Base-by-base conservation (phyloP, 2,888 invertebrate genomes). In the Hypercompe scribonia region DNA sequence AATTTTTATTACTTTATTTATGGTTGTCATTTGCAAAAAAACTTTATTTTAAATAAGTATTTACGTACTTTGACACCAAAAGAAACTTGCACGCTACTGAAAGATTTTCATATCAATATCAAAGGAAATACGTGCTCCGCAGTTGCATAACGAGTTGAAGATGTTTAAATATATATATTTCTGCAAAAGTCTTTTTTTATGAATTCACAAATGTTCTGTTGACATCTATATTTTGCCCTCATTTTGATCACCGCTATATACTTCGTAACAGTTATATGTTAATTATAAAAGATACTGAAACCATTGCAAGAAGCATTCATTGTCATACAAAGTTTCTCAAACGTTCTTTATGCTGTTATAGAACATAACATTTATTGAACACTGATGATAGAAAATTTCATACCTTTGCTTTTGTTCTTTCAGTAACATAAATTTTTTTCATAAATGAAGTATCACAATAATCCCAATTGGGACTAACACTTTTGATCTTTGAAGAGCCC, bases 401-500 rank as follows among this genome's bases (percentile, higher is more conserved):
- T 24, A 28, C 28, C 54, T 54, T 28, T 11, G 28, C 28, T 54
- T n/a, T 54, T 54, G 4, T 50, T 50, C 2, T 24, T 2, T 50
- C 21, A 50, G 50, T 28, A 18, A 61, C 28, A 61, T 15, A n/a
- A 2, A 73, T 72, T 78, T 74, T 74, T 50, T 61, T 65, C 36
- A 66, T 68, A 70, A 78, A 75, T 70, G 69, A 74, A 75, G 72
- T 46, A 63, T 77, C 65, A 74, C 74, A 79, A 80, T 74, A 82
- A 78, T 64, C n/a, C n/a, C 61, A 34, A 72, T 64, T 72, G 64
- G 65, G 72, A 70, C 69, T 72, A 71, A 75, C 79, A 81, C 78
- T 83, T 74, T 83, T 81, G 82, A 79, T 77, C 76, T 81, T 74
- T 75, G 58, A 61, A 77, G 72, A 80, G 75, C 36, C 80, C 87